phyloP scores from a whole-genome alignment of 2,797 vertebrate species.

The Poecilia wingei region DNA sequence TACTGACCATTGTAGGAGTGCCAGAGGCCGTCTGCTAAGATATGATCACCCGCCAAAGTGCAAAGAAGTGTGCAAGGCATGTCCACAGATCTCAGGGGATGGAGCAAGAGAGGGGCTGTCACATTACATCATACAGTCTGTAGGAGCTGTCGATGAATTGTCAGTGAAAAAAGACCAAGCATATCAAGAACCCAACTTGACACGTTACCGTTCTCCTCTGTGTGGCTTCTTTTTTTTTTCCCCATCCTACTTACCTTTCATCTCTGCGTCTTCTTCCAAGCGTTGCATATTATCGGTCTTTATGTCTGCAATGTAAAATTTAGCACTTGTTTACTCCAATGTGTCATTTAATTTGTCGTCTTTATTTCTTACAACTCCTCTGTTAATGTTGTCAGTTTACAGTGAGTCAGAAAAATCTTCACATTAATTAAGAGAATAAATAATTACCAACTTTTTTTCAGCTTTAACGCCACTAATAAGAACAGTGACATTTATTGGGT shows the following conservation, averaged over 20 bases:
- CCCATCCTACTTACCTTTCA: slow-evolving; percentile 24
- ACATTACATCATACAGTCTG: slow-evolving; percentile 49
- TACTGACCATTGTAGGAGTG: slow-evolving; percentile 64
- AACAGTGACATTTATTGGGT: not conserved
- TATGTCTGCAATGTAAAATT: slow-evolving; percentile 33
- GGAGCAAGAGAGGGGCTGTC: slow-evolving; percentile 33
- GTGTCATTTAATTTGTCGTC: slow-evolving; percentile 47
- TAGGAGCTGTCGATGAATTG: slow-evolving; percentile 37
- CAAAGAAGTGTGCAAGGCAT: slow-evolving; percentile 38
- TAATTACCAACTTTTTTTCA: not conserved
- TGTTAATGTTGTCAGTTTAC: slow-evolving; percentile 9
- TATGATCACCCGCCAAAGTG: slow-evolving; percentile 69
- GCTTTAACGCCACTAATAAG: not conserved
- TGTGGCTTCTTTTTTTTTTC: slow-evolving; percentile 1
- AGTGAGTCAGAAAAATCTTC: not conserved
- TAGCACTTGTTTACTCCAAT: slow-evolving; percentile 34
- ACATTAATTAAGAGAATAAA: not conserved
- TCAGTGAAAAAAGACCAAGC: slow-evolving; percentile 24
- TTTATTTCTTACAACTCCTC: slow-evolving; percentile 54
- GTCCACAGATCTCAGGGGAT: slow-evolving; percentile 51
- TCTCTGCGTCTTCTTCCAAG: slow-evolving; percentile 43
- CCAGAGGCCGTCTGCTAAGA: slow-evolving; percentile 60
- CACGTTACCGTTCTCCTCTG: slow-evolving; percentile 20
- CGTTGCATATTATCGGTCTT: slow-evolving; percentile 19
- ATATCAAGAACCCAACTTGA: slow-evolving; percentile 40